Conservation (phyloP, 2,888 invertebrate genomes). For the Cylloceria caligata region DNA sequence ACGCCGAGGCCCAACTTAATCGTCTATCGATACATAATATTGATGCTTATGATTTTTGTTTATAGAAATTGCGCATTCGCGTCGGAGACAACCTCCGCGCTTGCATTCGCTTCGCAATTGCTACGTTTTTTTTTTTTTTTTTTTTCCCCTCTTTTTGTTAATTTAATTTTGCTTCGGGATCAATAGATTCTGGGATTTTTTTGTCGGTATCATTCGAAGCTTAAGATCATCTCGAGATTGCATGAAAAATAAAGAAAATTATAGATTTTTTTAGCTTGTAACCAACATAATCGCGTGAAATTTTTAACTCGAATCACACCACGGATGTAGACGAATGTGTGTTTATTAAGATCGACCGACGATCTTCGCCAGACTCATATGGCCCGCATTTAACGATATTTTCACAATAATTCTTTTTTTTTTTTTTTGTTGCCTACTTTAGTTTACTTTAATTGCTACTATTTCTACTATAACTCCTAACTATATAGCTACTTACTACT, state of each 20-base stretch:
- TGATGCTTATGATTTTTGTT: constrained; percentile 72
- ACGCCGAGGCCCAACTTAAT: constrained; percentile 73
- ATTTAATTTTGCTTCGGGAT: constrained; percentile 69
- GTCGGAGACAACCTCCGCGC: constrained; percentile 80
- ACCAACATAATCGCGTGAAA: constrained; percentile 20
- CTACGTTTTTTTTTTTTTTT: constrained; percentile 75
- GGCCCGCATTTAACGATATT: constrained; percentile 76
- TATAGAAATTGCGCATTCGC: constrained; percentile 78
- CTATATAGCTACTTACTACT: constrained; percentile 72
- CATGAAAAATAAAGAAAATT: constrained; percentile 26
- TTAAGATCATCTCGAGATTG: constrained; percentile 43
- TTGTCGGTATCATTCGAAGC: constrained; percentile 52
- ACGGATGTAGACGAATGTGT: constrained; percentile 17
- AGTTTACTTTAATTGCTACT: constrained; percentile 80
- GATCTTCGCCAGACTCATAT: constrained; percentile 50
- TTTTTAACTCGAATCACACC: constrained; percentile 3
- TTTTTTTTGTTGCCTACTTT: constrained; percentile 78
- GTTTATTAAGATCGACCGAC: constrained; percentile 49
- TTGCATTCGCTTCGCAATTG: constrained; percentile 79
- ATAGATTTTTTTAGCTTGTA: constrained; percentile 8
- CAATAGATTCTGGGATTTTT: constrained; percentile 59
- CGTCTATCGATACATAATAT: constrained; percentile 75
- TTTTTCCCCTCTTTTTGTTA: constrained; percentile 54
- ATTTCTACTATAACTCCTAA: constrained; percentile 71
- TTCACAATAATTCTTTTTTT: constrained; percentile 73